Percentiles rank a stretch among this genome's conserved stretches.
Evolutionary conservation across 2,888 invertebrate genomes (phyloP).

Genomic region (Linnaemya tessellans): DNA sequence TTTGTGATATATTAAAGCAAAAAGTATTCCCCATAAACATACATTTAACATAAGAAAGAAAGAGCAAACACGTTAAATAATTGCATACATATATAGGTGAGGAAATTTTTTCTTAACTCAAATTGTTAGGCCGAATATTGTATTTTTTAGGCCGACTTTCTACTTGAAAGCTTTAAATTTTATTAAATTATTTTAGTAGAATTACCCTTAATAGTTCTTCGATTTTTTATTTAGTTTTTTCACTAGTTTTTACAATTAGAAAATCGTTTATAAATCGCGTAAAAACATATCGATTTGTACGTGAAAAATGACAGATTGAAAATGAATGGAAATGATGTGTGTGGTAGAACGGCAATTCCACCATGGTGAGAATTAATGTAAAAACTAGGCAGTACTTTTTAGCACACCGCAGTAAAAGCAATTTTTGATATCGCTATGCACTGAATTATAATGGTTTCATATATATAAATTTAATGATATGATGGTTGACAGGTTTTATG

Average conservation of each 20-base stretch:
- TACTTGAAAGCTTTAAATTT: background rate
- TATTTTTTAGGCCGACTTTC: background rate
- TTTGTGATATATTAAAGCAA: slow-evolving; percentile 17
- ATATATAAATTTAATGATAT: too few relatives aligned
- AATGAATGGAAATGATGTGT: slow-evolving; percentile 43
- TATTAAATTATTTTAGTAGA: background rate
- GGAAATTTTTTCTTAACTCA: slow-evolving; percentile 22
- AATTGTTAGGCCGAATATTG: background rate
- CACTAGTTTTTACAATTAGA: slow-evolving; percentile 50
- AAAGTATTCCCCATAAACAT: slow-evolving; percentile 15
- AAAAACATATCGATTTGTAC: slow-evolving; percentile 71
- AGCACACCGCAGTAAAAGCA: background rate
- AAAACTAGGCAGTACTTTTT: slow-evolving; percentile 41
- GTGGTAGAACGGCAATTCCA: slow-evolving; percentile 3
- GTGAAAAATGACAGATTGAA: slow-evolving; percentile 69
- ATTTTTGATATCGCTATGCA: too few relatives aligned
- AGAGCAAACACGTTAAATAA: slow-evolving; percentile 47
- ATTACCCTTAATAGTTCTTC: slow-evolving; percentile 62
- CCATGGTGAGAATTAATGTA: background rate
- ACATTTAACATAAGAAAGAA: slow-evolving; percentile 26
- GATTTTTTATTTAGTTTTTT: slow-evolving; percentile 35
- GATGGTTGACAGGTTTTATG: too few relatives aligned
- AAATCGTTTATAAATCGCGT: slow-evolving; percentile 59
- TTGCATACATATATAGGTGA: slow-evolving; percentile 22
- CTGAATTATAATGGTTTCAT: too few relatives aligned